These are phyloP conservation scores for Zaprionus obscuricornis DNA, from an alignment of 2,888 invertebrate species.

Conservation along the genomic window DNA sequence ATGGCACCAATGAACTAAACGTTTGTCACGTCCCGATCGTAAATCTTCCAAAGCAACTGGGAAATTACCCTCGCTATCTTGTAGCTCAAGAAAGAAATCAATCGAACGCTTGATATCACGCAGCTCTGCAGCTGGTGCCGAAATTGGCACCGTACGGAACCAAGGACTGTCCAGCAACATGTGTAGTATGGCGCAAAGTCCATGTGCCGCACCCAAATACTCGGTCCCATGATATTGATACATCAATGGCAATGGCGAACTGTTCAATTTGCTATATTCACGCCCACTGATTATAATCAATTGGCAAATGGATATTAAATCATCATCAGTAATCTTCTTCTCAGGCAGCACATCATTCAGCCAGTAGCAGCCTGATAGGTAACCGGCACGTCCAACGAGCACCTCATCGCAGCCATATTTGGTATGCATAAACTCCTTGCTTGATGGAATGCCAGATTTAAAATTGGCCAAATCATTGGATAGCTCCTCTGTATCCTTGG, in stretches of 20 bases:
- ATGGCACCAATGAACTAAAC: constrained; percentile 95
- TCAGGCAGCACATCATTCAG: constrained; percentile 84
- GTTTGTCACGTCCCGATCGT: constrained; percentile 85
- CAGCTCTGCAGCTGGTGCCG: constrained; percentile 71
- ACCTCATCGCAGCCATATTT: constrained; percentile 91
- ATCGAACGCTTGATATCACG: constrained; percentile 87
- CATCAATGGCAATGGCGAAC: constrained; percentile 89
- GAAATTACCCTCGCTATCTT: constrained; percentile 90
- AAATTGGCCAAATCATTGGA: constrained; percentile 81
- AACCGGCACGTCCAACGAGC: constrained; percentile 93
- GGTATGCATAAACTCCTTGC: constrained; percentile 85
- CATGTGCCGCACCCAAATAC: constrained; percentile 86
- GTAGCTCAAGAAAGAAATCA: constrained; percentile 86
- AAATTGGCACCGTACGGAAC: constrained; percentile 75
- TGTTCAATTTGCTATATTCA: constrained; percentile 86
- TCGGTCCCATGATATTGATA: constrained; percentile 85
- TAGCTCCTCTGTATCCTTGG: constrained; percentile 83
- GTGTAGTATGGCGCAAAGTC: constrained; percentile 87
- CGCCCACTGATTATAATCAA: constrained; percentile 89
- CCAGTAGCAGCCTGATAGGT: constrained; percentile 90
- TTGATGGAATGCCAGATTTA: constrained; percentile 81
- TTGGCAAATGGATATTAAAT: constrained; percentile 87
- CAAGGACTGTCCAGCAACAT: constrained; percentile 86
- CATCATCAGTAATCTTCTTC: constrained; percentile 82
- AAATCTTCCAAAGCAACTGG: constrained; percentile 89